Conservation (phyloP, 2,888 invertebrate species). For the Eugnorisma glareosa region DNA sequence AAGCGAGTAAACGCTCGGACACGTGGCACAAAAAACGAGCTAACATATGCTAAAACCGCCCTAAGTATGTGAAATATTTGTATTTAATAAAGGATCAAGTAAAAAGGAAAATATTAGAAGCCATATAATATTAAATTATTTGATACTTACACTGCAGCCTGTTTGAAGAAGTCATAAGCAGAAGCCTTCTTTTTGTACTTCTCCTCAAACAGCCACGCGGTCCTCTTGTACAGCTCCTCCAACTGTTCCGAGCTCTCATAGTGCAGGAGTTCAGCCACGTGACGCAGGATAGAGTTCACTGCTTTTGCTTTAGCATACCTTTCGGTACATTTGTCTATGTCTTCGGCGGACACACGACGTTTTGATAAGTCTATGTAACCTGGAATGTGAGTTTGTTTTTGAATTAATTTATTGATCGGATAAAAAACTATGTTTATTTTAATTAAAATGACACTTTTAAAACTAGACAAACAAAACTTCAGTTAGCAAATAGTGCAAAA, state of each 20-base stretch:
- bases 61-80: too few species aligned
- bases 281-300: conserved; percentile 98
- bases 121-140: not conserved
- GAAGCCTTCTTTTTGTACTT: conserved; percentile 98
- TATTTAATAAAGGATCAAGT: not conserved
- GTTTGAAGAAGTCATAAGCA: conserved; percentile 99
- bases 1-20: not conserved
- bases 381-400: conserved; percentile 77
- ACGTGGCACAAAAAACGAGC: not conserved
- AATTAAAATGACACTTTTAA: not conserved
- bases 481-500: not conserved
- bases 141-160: conserved; percentile 96
- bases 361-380: conserved; percentile 99
- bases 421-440: not conserved
- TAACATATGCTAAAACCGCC: too few species aligned
- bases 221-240: conserved; percentile 98
- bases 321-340: conserved; percentile 99
- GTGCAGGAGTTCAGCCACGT: conserved; percentile 98
- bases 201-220: conserved; percentile 99
- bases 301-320: conserved; percentile 99
- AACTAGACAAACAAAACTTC: not conserved
- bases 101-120: not conserved
- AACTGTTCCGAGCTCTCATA: conserved; percentile 98
- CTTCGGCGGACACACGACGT: conserved; percentile 99
- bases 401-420: not conserved